Percentiles rank a stretch among this genome's conserved stretches.
phyloP scores from a whole-genome alignment of 64 coral and sea anemone genomes.

The Stichodactyla mertensii region DNA sequence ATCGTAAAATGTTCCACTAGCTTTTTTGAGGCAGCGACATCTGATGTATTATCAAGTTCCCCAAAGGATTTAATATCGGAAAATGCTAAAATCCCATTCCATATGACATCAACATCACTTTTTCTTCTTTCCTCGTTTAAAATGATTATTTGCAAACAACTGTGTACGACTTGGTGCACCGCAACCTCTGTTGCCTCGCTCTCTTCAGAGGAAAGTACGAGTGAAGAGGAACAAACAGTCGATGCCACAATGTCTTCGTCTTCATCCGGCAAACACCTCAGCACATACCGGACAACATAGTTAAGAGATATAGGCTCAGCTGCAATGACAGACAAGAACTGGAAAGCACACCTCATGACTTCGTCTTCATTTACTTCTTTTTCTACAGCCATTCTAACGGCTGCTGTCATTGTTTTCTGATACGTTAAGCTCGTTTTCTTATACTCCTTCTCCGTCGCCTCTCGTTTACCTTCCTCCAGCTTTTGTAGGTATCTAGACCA shows the following conservation, averaged over 20 bases:
- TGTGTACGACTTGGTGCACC: conserved; percentile 40
- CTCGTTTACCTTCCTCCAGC: conserved; percentile 21
- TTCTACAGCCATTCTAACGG: conserved; percentile 37
- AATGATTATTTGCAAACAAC: background rate
- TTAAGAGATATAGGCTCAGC: conserved; percentile 39
- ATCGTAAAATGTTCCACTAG: background rate
- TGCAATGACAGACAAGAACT: conserved; percentile 37
- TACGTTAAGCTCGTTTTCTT: conserved; percentile 30
- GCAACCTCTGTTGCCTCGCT: background rate
- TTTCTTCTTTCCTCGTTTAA: background rate
- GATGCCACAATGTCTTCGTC: conserved; percentile 16
- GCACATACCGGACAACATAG: conserved; percentile 30
- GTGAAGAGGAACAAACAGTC: conserved; percentile 20
- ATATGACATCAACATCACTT: background rate
- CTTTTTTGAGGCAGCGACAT: background rate
- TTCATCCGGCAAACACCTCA: background rate
- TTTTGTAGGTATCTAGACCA: conserved; percentile 42
- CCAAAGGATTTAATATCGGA: background rate
- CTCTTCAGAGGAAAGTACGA: conserved; percentile 11
- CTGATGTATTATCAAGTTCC: background rate
- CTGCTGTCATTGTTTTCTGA: conserved; percentile 31
- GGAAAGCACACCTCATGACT: conserved; percentile 29
- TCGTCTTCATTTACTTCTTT: conserved; percentile 1
- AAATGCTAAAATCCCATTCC: background rate
- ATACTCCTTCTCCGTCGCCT: conserved; percentile 27